These are phyloP conservation scores for Dryocosmus kuriphilus DNA, from an alignment of 2,888 invertebrate species.

Conservation along the genomic window DNA sequence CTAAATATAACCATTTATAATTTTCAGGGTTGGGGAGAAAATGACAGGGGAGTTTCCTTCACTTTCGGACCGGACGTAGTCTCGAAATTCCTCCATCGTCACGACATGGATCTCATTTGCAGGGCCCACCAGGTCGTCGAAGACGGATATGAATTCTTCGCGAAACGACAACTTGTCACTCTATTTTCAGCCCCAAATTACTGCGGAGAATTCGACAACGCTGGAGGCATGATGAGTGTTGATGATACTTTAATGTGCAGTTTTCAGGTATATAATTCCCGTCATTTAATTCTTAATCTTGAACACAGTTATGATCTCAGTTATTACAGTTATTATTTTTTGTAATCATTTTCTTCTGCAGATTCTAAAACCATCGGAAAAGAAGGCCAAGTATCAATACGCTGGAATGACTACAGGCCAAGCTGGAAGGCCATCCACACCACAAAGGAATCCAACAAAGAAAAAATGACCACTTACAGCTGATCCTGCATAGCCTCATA, in stretches of 20 bases:
- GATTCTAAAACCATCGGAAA: conserved; percentile 99
- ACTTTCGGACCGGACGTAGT: conserved; percentile 99
- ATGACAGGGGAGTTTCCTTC: conserved; percentile 98
- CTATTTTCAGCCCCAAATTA: conserved; percentile 99
- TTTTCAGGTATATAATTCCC: conserved; percentile 89
- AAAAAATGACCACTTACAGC: conserved; percentile 82
- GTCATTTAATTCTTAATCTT: background rate
- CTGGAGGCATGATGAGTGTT: conserved; percentile 99
- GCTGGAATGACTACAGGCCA: conserved; percentile 87
- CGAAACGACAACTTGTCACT: conserved; percentile 98
- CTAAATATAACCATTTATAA: background rate
- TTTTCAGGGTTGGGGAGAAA: conserved; percentile 93
- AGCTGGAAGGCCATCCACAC: conserved; percentile 86
- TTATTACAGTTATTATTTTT: background rate
- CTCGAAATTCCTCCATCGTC: conserved; percentile 95
- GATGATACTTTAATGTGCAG: conserved; percentile 99
- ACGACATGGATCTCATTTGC: conserved; percentile 98
- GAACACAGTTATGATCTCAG: background rate
- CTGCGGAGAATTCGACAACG: conserved; percentile 99
- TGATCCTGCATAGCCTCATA: conserved; percentile 72
- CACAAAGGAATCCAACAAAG: conserved; percentile 85
- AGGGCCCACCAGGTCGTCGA: conserved; percentile 98
- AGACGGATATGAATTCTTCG: conserved; percentile 99
- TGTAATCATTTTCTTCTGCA: conserved; percentile 73
- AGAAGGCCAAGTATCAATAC: conserved; percentile 99